A percentile compares a stretch with the other conserved stretches of the same genome.
phyloP scores from a whole-genome alignment of 2,888 invertebrate genomes.

The Epinotia ramella region DNA sequence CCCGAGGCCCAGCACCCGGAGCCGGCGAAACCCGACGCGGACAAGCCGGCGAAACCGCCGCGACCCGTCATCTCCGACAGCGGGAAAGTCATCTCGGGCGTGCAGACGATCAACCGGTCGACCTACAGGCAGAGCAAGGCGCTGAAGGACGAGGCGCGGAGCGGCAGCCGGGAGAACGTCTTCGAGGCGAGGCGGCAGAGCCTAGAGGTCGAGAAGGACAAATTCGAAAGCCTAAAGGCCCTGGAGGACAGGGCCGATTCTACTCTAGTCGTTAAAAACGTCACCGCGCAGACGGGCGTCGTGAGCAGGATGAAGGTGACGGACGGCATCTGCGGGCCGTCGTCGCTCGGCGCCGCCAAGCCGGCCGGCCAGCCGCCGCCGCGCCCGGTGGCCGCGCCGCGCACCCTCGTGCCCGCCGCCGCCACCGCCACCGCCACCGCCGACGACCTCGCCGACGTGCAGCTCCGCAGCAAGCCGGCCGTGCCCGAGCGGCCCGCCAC shows the following conservation, averaged over 20 bases:
- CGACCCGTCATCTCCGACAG: conserved; percentile 83
- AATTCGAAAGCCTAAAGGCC: conserved; percentile 63
- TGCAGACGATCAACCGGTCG: conserved; percentile 86
- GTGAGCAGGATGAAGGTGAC: conserved; percentile 77
- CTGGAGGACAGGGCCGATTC: conserved; percentile 57
- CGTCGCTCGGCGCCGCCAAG: conserved; percentile 66
- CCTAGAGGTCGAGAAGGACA: conserved; percentile 84
- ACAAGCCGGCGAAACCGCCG: conserved; percentile 88
- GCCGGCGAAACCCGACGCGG: conserved; percentile 61
- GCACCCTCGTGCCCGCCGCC: conserved; percentile 66
- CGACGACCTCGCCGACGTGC: conserved; percentile 72
- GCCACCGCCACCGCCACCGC: conserved; percentile 19
- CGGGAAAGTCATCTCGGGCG: conserved; percentile 80
- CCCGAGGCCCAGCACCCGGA: conserved; percentile 61
- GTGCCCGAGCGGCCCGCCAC: conserved; percentile 92
- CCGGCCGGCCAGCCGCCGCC: conserved; percentile 84
- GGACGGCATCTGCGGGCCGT: conserved; percentile 69
- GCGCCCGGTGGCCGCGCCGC: conserved; percentile 80
- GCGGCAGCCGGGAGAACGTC: conserved; percentile 75
- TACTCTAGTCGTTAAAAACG: conserved; percentile 70
- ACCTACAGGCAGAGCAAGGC: conserved; percentile 83
- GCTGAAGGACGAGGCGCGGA: conserved; percentile 75
- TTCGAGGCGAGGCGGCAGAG: conserved; percentile 81
- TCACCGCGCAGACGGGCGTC: conserved; percentile 77
- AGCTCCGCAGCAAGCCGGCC: conserved; percentile 89